These are phyloP conservation scores for Cyclargus thomasi DNA, from an alignment of 1,140 invertebrate genomes.

Conservation along the genomic window DNA sequence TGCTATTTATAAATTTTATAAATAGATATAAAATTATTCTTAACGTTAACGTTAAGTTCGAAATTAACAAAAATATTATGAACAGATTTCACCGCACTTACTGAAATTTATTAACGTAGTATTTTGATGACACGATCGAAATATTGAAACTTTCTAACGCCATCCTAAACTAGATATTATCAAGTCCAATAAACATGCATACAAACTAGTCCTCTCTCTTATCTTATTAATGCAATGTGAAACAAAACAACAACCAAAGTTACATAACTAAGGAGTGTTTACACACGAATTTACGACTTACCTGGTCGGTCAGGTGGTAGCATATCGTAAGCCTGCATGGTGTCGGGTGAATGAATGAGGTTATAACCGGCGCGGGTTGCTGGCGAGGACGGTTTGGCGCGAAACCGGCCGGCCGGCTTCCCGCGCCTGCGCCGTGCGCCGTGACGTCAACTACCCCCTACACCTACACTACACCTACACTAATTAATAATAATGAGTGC, in stretches of 20 bases:
- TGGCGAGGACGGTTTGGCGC: slow-evolving; percentile 58
- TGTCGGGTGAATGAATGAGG: slow-evolving; percentile 37
- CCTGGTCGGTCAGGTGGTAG: slow-evolving; percentile 44
- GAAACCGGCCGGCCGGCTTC: slow-evolving; percentile 45
- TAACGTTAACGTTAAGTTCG: no score
- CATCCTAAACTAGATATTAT: not conserved
- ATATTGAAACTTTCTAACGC: no score
- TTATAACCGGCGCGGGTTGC: slow-evolving; percentile 47
- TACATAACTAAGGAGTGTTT: not conserved
- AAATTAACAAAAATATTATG: no score
- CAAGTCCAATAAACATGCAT: not conserved
- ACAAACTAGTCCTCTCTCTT: not conserved
- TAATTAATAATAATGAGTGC: slow-evolving; percentile 35
- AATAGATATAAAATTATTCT: not conserved
- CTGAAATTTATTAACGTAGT: no score
- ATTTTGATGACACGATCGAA: no score
- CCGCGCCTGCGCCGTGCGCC: slow-evolving; percentile 52
- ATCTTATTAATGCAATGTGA: not conserved
- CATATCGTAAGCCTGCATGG: slow-evolving; percentile 45
- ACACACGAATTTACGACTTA: slow-evolving; percentile 32
- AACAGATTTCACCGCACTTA: no score
- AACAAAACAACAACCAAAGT: not conserved
- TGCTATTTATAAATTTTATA: not conserved
- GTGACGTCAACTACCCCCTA: slow-evolving; percentile 55
- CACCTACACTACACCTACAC: slow-evolving; percentile 30